A percentile compares a stretch with the other conserved stretches of the same genome.
phyloP scores from a whole-genome alignment of 2,888 invertebrate species.

The Octodonta nipae region DNA sequence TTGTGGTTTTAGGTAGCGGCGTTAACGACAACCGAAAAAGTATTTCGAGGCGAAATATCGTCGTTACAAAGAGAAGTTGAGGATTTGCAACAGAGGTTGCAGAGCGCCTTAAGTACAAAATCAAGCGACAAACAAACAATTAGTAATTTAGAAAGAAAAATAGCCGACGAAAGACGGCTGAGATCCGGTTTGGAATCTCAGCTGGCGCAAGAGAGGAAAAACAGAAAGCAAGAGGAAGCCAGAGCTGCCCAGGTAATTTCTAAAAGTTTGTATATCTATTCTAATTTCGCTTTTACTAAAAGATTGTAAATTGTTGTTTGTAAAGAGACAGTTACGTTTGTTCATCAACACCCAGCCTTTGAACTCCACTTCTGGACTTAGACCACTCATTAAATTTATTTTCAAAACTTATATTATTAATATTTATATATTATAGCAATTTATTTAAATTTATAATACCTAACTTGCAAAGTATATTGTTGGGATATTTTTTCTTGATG shows the following conservation, averaged over 20 bases:
- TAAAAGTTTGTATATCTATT: too few relatives aligned
- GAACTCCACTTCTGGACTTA: too few relatives aligned
- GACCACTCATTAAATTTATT: too few relatives aligned
- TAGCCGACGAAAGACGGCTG: conserved; percentile 73
- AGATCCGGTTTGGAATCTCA: conserved; percentile 61
- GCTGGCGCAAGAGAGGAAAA: conserved; percentile 58
- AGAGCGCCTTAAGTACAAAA: conserved; percentile 57
- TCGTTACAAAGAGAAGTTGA: conserved; percentile 78
- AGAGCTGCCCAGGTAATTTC: conserved; percentile 32
- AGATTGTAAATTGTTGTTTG: too few relatives aligned
- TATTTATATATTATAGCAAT: too few relatives aligned
- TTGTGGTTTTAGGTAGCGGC: conserved; percentile 39
- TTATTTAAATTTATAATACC: too few relatives aligned
- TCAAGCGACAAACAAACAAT: conserved; percentile 69
- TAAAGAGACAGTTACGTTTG: too few relatives aligned
- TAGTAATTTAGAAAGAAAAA: conserved; percentile 61
- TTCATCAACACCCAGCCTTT: too few relatives aligned
- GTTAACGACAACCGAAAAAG: conserved; percentile 53
- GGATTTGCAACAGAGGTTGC: conserved; percentile 69
- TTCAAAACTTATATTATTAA: too few relatives aligned
- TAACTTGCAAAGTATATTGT: too few relatives aligned
- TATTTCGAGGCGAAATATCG: conserved; percentile 54
- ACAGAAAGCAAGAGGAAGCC: conserved; percentile 43
- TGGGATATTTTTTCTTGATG: too few relatives aligned
- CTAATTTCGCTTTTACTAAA: too few relatives aligned